Evolutionary conservation across 92 coral and sea anemone species (phyloP).

Genomic region (Chrysogorgia sp.): DNA sequence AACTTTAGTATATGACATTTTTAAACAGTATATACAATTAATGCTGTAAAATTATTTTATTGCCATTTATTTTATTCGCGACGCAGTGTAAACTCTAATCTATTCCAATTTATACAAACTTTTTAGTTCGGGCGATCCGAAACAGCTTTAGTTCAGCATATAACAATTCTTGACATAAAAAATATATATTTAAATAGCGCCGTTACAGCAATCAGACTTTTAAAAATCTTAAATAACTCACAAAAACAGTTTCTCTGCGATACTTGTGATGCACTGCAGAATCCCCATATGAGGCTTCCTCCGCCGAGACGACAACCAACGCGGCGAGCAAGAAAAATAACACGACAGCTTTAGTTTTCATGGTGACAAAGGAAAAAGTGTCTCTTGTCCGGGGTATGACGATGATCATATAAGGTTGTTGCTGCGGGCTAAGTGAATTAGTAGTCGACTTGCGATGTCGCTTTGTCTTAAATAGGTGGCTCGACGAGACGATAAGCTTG

Average conservation of each 20-base stretch:
- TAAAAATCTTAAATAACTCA: background rate
- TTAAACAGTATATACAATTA: no score
- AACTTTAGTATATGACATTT: no score
- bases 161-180: no score
- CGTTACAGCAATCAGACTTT: no score
- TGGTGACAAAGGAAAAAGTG: background rate
- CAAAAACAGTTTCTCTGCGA: background rate
- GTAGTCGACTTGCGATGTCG: background rate
- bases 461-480: background rate
- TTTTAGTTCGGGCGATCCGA: no score
- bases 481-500: background rate
- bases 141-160: no score
- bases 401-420: background rate
- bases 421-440: background rate
- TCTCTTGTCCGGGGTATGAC: background rate
- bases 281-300: no score
- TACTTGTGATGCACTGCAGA: background rate
- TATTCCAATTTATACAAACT: no score
- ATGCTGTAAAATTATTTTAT: no score
- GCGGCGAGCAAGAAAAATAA: background rate
- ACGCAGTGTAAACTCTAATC: no score
- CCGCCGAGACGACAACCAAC: background rate
- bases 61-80: no score
- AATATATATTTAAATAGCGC: no score
- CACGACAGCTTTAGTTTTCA: background rate